Conservation (phyloP, 2,113 vertebrate genomes). For the Tinamus guttatus region DNA sequence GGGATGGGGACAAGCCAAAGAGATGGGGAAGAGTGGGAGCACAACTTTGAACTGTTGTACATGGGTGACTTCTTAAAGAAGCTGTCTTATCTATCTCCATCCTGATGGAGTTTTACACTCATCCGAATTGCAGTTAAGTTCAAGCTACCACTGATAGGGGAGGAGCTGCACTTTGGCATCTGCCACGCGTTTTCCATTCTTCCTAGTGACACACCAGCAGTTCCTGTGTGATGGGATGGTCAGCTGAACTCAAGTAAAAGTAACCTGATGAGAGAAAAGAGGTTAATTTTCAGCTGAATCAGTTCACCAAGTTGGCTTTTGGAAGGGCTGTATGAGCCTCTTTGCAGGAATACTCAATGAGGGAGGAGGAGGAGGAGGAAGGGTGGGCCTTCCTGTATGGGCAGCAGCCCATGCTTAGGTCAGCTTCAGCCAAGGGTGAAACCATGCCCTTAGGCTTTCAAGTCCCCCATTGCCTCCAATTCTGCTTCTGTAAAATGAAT, state of each 20-base stretch:
- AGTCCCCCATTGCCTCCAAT: neutral
- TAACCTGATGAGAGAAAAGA: neutral
- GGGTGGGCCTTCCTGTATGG: neutral
- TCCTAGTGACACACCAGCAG: neutral
- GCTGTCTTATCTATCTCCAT: neutral
- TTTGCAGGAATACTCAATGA: neutral
- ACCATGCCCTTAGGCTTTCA: neutral
- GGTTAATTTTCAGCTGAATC: neutral
- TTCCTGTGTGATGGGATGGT: neutral
- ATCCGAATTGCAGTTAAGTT: neutral
- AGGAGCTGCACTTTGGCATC: neutral
- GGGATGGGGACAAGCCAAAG: neutral
- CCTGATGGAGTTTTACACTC: neutral
- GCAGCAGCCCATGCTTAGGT: conserved; percentile 6
- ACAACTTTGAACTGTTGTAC: neutral
- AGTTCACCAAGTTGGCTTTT: neutral
- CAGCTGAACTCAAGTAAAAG: neutral
- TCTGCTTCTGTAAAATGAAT: neutral
- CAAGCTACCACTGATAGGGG: neutral
- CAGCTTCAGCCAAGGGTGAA: conserved; percentile 33
- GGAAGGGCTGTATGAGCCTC: neutral
- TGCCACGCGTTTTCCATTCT: neutral
- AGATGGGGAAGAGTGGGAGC: neutral
- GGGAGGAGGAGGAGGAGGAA: conserved; percentile 39
- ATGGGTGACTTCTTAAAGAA: neutral